Evolutionary conservation across 2,797 vertebrate genomes (phyloP).

Genomic region (Gymnothorax reevesii): DNA sequence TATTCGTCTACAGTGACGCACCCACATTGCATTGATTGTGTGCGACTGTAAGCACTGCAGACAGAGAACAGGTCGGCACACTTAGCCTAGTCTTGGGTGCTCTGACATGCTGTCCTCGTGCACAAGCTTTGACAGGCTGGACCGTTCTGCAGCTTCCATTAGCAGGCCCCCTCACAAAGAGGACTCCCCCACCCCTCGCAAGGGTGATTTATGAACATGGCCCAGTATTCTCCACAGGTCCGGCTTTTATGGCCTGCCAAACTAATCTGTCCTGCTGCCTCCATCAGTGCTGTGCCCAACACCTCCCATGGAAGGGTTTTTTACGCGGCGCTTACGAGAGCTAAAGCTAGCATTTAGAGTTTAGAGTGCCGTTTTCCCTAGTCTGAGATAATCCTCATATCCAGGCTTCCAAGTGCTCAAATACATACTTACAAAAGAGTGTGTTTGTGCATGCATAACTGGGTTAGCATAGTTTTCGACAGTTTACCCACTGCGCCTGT

Average conservation of each 20-base stretch:
- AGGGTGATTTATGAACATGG: constrained; percentile 19
- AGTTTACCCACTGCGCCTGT: too few species aligned
- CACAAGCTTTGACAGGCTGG: not conserved
- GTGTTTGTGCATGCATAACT: not conserved
- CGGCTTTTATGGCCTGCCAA: not conserved
- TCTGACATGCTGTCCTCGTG: not conserved
- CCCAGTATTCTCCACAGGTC: constrained; percentile 5
- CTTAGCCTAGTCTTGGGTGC: not conserved
- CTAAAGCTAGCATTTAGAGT: not conserved
- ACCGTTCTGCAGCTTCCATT: constrained; percentile 1
- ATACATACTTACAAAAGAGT: not conserved
- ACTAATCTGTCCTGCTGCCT: not conserved
- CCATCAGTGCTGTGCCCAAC: not conserved
- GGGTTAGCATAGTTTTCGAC: not conserved
- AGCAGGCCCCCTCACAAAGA: constrained; percentile 14
- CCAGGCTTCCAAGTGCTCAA: not conserved
- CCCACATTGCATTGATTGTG: not conserved
- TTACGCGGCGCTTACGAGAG: not conserved
- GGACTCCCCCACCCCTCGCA: not conserved
- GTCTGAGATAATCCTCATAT: constrained; percentile 8
- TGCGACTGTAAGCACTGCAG: not conserved
- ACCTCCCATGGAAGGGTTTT: not conserved
- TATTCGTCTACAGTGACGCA: not conserved
- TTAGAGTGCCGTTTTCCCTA: not conserved
- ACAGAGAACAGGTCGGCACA: not conserved